Base-by-base conservation (phyloP, 2,113 vertebrate genomes). In the Larimichthys polyactis region DNA sequence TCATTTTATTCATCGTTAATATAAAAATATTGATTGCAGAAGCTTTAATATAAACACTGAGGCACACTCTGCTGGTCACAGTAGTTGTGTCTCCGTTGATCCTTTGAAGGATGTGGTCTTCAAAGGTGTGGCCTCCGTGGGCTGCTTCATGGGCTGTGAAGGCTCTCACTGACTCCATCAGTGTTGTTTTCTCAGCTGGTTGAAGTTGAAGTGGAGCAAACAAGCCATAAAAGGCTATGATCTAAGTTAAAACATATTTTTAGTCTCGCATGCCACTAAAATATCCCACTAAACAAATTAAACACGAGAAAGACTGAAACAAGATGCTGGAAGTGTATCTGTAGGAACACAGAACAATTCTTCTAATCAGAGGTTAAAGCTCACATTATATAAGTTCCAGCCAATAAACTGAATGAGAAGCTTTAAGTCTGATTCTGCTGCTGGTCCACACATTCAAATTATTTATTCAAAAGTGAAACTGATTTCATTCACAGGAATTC, bases 111-210 rank as follows among this genome's bases (percentile, higher is more conserved):
- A 40, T 8, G 36, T 40, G 36, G 36, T 40, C 36, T 40, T 9
- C 36, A 40, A 40, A 40, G 36, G 36, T 40, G 36, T 40, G 36
- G 36, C 36, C 36, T 40, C 36, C 7, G 8, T 40, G 36, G 36
- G 36, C 7, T 40, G 36, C 36, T 40, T 40, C 36, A 40, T 40
- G 36, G 36, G 9, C 36, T 40, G 36, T 40, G 36, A 40, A 40
- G 48, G 15, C 46, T 58, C 40, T 27, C 54, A 27, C 16, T 19
- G 69, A 46, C 43, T 49, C 5, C 4, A 49, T 66, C 63, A 46
- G 16, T 10, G 19, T 72, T 29, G 55, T 44, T 58, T 58, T 58
- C n/a, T 57, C 52, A 58, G 52, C 69, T 71, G 20, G 69, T 19
- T 24, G 7, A 27, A 19, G 54, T 5, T 59, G 11, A 32, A 58